Evolutionary conservation across 2,888 invertebrate genomes (phyloP).

Genomic region (Aquatica leii): DNA sequence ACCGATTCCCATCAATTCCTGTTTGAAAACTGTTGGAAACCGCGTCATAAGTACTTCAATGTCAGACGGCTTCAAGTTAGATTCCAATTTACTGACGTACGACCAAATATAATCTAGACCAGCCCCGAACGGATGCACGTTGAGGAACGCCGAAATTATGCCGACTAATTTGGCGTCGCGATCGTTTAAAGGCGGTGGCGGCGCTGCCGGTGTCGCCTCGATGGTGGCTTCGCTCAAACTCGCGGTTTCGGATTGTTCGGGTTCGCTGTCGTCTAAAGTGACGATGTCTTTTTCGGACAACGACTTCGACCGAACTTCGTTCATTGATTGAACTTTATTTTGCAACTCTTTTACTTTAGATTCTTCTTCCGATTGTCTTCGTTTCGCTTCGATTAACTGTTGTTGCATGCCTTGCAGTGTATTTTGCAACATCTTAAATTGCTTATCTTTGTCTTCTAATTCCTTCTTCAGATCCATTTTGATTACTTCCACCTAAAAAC

Average conservation of each 20-base stretch:
- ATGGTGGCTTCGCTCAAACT: constrained; percentile 53
- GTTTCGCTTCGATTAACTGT: constrained; percentile 66
- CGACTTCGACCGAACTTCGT: constrained; percentile 29
- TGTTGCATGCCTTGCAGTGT: constrained; percentile 70
- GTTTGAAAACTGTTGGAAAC: constrained; percentile 82
- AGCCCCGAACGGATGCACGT: constrained; percentile 93
- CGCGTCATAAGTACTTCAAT: constrained; percentile 80
- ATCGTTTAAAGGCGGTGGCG: constrained; percentile 58
- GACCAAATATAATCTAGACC: constrained; percentile 90
- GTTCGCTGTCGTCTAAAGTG: constrained; percentile 61
- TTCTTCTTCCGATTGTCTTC: constrained; percentile 65
- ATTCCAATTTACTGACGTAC: constrained; percentile 84
- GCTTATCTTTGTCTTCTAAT: constrained; percentile 84
- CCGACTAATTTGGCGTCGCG: constrained; percentile 82
- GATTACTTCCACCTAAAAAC: constrained; percentile 74
- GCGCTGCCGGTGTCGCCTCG: constrained; percentile 38
- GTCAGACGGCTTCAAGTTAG: constrained; percentile 74
- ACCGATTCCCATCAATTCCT: constrained; percentile 81
- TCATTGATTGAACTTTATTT: constrained; percentile 44
- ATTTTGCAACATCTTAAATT: constrained; percentile 77
- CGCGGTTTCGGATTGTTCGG: constrained; percentile 51
- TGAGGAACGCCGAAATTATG: constrained; percentile 87
- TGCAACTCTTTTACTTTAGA: constrained; percentile 64
- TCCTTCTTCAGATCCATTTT: constrained; percentile 82
- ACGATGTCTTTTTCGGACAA: constrained; percentile 60